Base-by-base conservation (phyloP, 2,888 invertebrate species). In the Pollenia amentaria region DNA sequence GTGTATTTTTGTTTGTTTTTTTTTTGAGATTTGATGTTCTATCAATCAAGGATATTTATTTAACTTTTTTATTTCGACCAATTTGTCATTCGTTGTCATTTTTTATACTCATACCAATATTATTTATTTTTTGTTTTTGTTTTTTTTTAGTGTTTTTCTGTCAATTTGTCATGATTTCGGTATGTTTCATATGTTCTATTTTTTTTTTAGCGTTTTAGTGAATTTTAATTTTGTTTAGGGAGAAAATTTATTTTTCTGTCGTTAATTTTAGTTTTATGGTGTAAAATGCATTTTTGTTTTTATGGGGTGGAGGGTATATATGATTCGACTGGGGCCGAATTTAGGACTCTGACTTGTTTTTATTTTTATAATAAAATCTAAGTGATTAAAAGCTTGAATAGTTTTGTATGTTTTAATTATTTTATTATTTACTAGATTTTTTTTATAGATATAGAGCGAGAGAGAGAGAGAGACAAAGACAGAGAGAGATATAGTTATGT, bases 241-340 rank as follows among this genome's bases (percentile, higher is more conserved):
- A 18, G 48, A 29, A 21, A 51, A 64, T 44, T 57, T 12, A 14
- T 55, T 73, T 60, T 16, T 18, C 38, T 11, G 16, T 48, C 57
- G 60, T 67, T 53, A 55, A 44, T 67, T 67, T 21, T 40, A 44
- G 2, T 44, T 65, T 42, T 8, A n/a, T 21, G 42, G 9, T 65
- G n/a, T 44, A 48, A 60, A 46, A 57, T 81, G 55, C 14, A 12
- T 67, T 75, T 3, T 51, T 29, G 29, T 29, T 29, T 60, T 38
- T 38, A 70, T 60, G 67, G 57, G 75, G 67, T 82, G 82, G 82
- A 82, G 75, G 82, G 82, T 76, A 82, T 76, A 69, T 12, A 51
- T 67, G 75, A 69, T 82, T 82, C 81, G 81, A 75, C 75, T 51
- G n/a, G 8, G 12, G 60, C 67, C 81, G 67, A 82, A 82, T 62